Conservation (phyloP, 2,113 vertebrate species). For the Pantherophis guttatus region DNA sequence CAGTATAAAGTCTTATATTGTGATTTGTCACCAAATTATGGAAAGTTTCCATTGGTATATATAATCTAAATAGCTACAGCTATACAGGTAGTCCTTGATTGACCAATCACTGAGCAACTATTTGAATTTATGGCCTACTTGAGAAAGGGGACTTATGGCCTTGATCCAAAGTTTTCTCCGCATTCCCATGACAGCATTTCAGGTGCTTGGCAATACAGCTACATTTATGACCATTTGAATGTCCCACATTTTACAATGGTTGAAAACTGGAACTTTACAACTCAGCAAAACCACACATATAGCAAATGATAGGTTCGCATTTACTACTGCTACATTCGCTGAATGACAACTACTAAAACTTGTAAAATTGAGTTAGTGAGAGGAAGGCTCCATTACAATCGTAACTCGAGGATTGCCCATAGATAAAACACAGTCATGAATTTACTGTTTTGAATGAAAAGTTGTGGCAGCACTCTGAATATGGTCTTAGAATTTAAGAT, state of each 20-base stretch:
- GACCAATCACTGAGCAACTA: not conserved
- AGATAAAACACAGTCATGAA: not conserved
- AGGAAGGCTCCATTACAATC: not conserved
- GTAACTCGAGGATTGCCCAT: not conserved
- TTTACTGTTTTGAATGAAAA: not conserved
- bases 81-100: not conserved
- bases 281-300: not conserved
- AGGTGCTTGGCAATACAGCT: not conserved
- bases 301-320: not conserved
- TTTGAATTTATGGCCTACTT: no score
- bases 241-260: not conserved
- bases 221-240: not conserved
- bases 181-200: not conserved
- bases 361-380: not conserved
- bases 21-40: not conserved
- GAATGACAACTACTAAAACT: not conserved
- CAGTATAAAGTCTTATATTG: not conserved
- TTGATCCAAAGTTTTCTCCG: not conserved
- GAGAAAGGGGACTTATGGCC: not conserved
- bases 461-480: not conserved
- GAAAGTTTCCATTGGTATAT: not conserved
- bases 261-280: not conserved
- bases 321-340: not conserved
- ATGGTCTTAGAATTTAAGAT: not conserved
- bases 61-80: no score